These are phyloP conservation scores for Leptinotarsa peninsularis DNA, from an alignment of 2,888 invertebrate species.

Conservation along the genomic window DNA sequence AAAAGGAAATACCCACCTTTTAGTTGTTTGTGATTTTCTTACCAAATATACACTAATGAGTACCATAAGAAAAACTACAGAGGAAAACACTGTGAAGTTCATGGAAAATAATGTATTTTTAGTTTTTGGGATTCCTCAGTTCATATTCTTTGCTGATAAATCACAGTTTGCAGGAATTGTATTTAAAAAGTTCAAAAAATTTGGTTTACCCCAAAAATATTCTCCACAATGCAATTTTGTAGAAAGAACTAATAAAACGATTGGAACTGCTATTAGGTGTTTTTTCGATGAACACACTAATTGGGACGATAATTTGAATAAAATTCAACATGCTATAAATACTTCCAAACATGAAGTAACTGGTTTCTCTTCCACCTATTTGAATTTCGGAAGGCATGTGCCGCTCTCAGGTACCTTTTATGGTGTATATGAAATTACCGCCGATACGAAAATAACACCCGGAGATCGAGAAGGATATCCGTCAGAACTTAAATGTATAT, in stretches of 20 bases:
- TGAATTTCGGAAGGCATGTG: conserved; percentile 48
- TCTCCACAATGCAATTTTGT: conserved; percentile 51
- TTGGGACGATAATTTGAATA: conserved; percentile 51
- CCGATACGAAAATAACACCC: conserved; percentile 22
- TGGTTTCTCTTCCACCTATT: conserved; percentile 46
- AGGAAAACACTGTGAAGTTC: conserved; percentile 19
- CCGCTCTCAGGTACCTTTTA: conserved; percentile 41
- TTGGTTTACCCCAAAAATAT: conserved; percentile 42
- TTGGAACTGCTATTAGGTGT: conserved; percentile 51
- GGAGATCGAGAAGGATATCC: conserved; percentile 7
- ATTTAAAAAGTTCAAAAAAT: conserved; percentile 29
- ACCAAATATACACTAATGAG: conserved; percentile 27
- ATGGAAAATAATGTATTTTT: conserved; percentile 30
- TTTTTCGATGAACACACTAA: conserved; percentile 38
- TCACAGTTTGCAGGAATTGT: conserved; percentile 10
- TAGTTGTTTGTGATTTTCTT: conserved; percentile 34
- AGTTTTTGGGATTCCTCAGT: conserved; percentile 35
- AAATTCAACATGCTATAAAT: conserved; percentile 44
- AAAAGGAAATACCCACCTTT: conserved; percentile 29
- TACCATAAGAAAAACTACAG: conserved; percentile 28
- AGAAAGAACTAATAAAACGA: conserved; percentile 53
- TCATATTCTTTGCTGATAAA: conserved; percentile 40
- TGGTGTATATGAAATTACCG: conserved; percentile 29
- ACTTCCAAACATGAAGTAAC: conserved; percentile 49
- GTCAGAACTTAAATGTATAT: not conserved